These are phyloP conservation scores for Sturnira hondurensis DNA, from an alignment of 2,113 vertebrate genomes.

Conservation along the genomic window DNA sequence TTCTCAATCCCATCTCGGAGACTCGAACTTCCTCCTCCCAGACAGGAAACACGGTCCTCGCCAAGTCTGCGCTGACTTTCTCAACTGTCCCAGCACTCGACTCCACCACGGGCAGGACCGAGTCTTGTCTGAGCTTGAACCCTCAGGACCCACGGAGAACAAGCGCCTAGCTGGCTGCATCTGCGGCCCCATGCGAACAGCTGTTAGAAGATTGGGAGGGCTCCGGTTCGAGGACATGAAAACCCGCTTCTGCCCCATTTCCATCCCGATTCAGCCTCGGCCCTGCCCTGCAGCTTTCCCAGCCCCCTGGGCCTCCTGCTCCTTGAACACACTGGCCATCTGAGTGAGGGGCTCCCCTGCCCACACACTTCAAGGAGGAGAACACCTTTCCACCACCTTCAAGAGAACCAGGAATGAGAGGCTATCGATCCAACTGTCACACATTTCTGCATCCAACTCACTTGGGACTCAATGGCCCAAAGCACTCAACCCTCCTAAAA, in stretches of 20 bases:
- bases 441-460: neutral
- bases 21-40: constrained; percentile 15
- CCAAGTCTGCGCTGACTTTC: neutral
- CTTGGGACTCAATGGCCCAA: neutral
- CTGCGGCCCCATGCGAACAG: neutral
- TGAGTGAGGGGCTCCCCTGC: neutral
- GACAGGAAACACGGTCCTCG: neutral
- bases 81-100: neutral
- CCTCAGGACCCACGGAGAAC: neutral
- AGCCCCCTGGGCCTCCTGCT: neutral
- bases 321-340: neutral
- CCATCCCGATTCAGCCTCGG: neutral
- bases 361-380: neutral
- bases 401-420: too few species aligned
- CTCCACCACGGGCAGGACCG: neutral
- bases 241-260: neutral
- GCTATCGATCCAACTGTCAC: neutral
- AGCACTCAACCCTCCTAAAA: neutral
- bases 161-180: neutral
- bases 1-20: constrained; percentile 24
- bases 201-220: neutral
- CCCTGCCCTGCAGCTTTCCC: neutral
- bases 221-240: neutral
- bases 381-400: neutral
- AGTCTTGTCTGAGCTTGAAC: neutral